Evolutionary conservation across 2,113 vertebrate genomes (phyloP), one percentile per base, ranked within the genome.

Genomic region (Burhinus bistriatus): DNA sequence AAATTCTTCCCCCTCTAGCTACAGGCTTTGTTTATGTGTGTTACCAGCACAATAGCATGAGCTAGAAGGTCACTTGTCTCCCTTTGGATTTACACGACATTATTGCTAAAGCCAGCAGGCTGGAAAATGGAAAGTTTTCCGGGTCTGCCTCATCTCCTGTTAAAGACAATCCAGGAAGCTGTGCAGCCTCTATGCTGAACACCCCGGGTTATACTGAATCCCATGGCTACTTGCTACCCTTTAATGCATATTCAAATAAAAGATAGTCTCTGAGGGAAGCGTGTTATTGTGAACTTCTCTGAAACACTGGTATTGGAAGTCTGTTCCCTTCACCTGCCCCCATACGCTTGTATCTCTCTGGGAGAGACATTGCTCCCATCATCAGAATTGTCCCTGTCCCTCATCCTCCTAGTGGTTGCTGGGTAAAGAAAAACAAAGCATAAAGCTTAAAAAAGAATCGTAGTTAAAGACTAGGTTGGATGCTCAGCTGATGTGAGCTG

Each of bases 41-140:
- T 96, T 95, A 71, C 94, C 81, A 96, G 93, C 87, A 91, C 89
- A 95, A 79, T 84, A 92, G 47, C 83, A 87, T 71, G 77, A 96
- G 89, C 61, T 84, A 91, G 91, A 96, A 97, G 94, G 96, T 97
- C 95, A 96, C 84, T 97, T 81, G 42, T 91, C 83, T 96, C 94
- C 93, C 89, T 93, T 75, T 93, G 83, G 96, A 89, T 84, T 96
- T 93, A 87, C 42, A 71, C 87, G 94, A 94, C 91, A 84, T 96
- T 96, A 96, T 34, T 71, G 87, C 61, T 96, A 51, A 71, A 93
- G 91, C 93, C 91, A 97, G 83, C 51, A 91, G 89, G 38, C 83
- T 96, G 94, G 95, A 97, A 96, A 96, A 87, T 91, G 55, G 93
- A 95, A 96, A 95, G 34, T 26, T 89, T 95, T 89, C 89, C 96